A percentile compares a stretch with the other conserved stretches of the same genome.
phyloP scores from a whole-genome alignment of 2,888 invertebrate species.

The Ornithoptera priamus region DNA sequence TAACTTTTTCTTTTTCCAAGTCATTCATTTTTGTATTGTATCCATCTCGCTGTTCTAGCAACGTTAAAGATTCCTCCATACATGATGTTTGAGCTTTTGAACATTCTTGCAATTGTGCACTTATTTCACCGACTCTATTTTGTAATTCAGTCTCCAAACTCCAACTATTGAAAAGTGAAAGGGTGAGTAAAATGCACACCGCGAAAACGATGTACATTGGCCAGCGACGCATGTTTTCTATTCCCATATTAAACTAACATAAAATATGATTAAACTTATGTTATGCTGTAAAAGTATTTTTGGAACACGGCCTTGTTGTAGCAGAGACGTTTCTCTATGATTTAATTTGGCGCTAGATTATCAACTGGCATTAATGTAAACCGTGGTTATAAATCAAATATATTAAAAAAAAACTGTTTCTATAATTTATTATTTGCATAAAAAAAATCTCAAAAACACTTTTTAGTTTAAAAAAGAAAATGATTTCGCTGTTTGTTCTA shows the following conservation, averaged over 20 bases:
- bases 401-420: too few species aligned
- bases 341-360: constrained; percentile 6
- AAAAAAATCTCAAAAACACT: too few species aligned
- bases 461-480: too few species aligned
- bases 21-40: constrained; percentile 62
- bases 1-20: constrained; percentile 58
- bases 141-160: constrained; percentile 66
- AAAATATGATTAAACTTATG: constrained; percentile 5
- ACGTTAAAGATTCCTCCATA: constrained; percentile 66
- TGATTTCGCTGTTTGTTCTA: too few species aligned
- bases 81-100: constrained; percentile 66
- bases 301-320: constrained; percentile 1
- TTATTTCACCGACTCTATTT: constrained; percentile 58
- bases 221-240: constrained; percentile 78
- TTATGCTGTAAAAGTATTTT: constrained; percentile 7
- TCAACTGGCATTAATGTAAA: not conserved
- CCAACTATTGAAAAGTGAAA: constrained; percentile 76
- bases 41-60: constrained; percentile 64
- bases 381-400: too few species aligned
- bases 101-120: constrained; percentile 66
- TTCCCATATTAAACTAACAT: constrained; percentile 55
- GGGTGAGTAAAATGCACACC: constrained; percentile 65
- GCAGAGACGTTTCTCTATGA: constrained; percentile 10
- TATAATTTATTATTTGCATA: too few species aligned
- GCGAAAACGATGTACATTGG: constrained; percentile 72